Conservation (phyloP, 2,888 invertebrate genomes). For the Stramonita haemastoma region DNA sequence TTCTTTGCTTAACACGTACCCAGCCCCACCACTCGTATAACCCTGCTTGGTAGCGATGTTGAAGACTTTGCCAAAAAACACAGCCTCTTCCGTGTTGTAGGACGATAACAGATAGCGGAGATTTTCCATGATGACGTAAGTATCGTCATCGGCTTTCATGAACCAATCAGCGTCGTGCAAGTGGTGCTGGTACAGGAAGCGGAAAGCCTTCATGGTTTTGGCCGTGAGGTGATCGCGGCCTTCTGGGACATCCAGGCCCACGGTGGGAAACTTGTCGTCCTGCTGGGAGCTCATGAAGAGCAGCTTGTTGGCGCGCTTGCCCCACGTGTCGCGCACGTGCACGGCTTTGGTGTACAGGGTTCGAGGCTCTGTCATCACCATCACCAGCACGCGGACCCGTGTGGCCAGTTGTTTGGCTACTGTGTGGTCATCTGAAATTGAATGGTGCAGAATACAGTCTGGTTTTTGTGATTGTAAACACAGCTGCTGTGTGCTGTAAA, state of each 20-base stretch:
- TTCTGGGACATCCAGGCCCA: constrained; percentile 83
- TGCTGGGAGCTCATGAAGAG: constrained; percentile 79
- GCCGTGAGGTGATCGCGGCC: constrained; percentile 97
- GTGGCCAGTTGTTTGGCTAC: constrained; percentile 80
- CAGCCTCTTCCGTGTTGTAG: constrained; percentile 82
- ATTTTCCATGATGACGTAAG: constrained; percentile 97
- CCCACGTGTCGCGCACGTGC: constrained; percentile 98
- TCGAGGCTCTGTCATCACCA: constrained; percentile 96
- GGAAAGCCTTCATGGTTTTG: constrained; percentile 96
- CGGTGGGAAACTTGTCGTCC: constrained; percentile 86
- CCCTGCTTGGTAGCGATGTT: constrained; percentile 71
- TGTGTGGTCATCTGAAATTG: background rate
- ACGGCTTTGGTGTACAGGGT: constrained; percentile 92
- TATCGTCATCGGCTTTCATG: constrained; percentile 99
- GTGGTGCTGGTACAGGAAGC: constrained; percentile 89
- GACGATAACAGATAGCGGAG: constrained; percentile 87
- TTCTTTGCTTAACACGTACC: constrained; percentile 93
- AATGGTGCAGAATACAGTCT: background rate
- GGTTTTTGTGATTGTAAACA: background rate
- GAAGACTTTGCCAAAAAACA: constrained; percentile 85
- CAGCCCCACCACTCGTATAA: constrained; percentile 81
- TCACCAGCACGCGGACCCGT: constrained; percentile 89
- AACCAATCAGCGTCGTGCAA: constrained; percentile 96
- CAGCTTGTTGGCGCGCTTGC: constrained; percentile 84
- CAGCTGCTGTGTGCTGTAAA: background rate